phyloP scores from a whole-genome alignment of 2,113 vertebrate species.

The Engraulis encrasicolus region DNA sequence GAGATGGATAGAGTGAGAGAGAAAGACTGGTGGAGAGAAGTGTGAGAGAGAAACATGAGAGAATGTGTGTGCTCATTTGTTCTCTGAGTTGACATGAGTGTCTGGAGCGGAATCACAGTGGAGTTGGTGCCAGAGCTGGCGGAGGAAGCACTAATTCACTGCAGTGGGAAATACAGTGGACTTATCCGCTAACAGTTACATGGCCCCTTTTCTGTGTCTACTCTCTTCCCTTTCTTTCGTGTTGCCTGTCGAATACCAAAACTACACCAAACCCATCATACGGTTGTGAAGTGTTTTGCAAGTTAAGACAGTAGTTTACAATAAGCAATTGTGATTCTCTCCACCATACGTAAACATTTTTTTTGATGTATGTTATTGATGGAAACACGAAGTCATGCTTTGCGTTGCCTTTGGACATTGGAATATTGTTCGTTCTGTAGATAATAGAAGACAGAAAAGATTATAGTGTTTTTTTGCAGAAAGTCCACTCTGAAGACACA shows the following conservation, averaged over 20 bases:
- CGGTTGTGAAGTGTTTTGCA: no score
- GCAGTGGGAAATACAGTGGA: background rate
- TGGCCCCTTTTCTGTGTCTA: background rate
- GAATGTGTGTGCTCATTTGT: background rate
- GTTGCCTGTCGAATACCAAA: background rate
- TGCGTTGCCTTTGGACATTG: no score
- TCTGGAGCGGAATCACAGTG: background rate
- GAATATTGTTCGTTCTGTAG: no score
- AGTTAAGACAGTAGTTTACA: no score
- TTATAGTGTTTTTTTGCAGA: no score
- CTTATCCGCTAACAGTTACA: background rate
- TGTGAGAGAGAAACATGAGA: background rate
- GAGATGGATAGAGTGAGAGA: background rate
- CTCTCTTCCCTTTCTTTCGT: background rate
- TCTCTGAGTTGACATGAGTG: background rate
- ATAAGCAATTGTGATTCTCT: no score
- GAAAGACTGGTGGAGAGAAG: background rate
- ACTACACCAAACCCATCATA: no score
- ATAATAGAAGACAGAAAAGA: no score
- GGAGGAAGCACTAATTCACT: background rate
- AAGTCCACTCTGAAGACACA: no score
- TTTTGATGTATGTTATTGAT: no score
- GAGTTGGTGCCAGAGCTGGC: background rate
- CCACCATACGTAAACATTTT: no score
- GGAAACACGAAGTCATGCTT: no score